These are phyloP conservation scores for Alectura lathami DNA, from an alignment of 2,113 vertebrate species.

Conservation along the genomic window DNA sequence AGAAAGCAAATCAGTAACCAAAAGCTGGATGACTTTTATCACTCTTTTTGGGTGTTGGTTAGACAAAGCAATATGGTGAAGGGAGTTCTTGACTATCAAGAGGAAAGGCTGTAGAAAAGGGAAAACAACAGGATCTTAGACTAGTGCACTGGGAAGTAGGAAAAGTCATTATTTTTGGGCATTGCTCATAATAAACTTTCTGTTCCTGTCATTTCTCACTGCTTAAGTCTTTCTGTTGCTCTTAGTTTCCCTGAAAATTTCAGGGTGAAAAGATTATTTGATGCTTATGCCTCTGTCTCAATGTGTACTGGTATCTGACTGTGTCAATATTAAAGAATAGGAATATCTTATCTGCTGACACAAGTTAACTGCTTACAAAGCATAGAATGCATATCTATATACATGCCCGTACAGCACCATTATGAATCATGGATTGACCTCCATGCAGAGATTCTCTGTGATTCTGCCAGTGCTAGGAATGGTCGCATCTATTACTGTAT, in stretches of 20 bases:
- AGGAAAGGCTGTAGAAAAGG: not conserved
- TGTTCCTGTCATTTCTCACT: not conserved
- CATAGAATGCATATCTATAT: fast-evolving
- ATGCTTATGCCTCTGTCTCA: not conserved
- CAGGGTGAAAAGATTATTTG: not conserved
- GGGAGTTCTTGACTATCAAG: not conserved
- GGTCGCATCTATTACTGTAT: not conserved
- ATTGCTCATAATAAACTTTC: not conserved
- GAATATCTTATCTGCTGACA: not conserved
- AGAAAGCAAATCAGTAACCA: not conserved
- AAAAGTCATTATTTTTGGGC: not conserved
- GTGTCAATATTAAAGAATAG: not conserved
- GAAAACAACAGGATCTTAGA: not conserved
- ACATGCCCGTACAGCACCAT: not conserved
- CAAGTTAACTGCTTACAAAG: not conserved
- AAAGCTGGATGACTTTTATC: not conserved
- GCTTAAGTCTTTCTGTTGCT: not conserved
- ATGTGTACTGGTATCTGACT: not conserved
- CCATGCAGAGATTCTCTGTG: not conserved
- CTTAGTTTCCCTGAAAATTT: not conserved
- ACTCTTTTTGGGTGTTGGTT: not conserved
- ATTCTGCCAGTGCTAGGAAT: not conserved
- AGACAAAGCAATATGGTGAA: not conserved
- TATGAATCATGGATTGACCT: fast-evolving
- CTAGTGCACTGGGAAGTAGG: not conserved